Evolutionary conservation across 2,888 invertebrate species (phyloP).

Genomic region (Tetragonula carbonaria): DNA sequence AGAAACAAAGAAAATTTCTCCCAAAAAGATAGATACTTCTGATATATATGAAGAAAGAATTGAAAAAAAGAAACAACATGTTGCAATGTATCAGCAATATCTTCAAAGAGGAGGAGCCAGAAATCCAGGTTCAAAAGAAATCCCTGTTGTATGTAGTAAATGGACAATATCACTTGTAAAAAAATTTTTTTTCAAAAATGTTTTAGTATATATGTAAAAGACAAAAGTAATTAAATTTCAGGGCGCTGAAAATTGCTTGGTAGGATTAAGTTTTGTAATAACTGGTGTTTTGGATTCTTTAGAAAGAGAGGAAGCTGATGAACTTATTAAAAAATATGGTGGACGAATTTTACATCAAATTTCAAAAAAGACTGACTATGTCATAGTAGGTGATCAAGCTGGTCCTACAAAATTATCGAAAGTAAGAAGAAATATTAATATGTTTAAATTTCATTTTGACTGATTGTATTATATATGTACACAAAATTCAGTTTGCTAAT

Average conservation of each 20-base stretch:
- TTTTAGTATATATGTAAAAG: no score
- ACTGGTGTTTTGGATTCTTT: constrained; percentile 96
- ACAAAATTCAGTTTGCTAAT: neutral
- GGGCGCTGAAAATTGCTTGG: constrained; percentile 90
- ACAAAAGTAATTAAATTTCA: constrained; percentile 77
- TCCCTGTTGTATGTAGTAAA: constrained; percentile 89
- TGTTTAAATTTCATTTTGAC: neutral
- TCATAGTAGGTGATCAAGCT: constrained; percentile 93
- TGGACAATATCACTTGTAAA: neutral
- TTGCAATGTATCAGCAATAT: constrained; percentile 90
- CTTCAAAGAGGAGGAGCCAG: constrained; percentile 91
- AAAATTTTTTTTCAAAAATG: neutral
- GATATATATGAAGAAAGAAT: constrained; percentile 88
- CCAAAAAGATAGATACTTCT: constrained; percentile 62
- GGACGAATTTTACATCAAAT: constrained; percentile 90
- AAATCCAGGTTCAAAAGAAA: constrained; percentile 92
- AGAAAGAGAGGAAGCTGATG: constrained; percentile 91
- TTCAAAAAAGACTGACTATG: constrained; percentile 92
- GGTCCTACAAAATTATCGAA: constrained; percentile 94
- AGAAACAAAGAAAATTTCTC: constrained; percentile 45
- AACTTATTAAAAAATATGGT: constrained; percentile 91
- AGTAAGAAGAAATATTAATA: constrained; percentile 56
- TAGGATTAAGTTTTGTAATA: constrained; percentile 89
- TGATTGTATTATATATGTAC: neutral
- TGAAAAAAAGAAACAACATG: constrained; percentile 88